Conservation (phyloP, 2,113 vertebrate species). For the Sinosuthora webbiana region DNA sequence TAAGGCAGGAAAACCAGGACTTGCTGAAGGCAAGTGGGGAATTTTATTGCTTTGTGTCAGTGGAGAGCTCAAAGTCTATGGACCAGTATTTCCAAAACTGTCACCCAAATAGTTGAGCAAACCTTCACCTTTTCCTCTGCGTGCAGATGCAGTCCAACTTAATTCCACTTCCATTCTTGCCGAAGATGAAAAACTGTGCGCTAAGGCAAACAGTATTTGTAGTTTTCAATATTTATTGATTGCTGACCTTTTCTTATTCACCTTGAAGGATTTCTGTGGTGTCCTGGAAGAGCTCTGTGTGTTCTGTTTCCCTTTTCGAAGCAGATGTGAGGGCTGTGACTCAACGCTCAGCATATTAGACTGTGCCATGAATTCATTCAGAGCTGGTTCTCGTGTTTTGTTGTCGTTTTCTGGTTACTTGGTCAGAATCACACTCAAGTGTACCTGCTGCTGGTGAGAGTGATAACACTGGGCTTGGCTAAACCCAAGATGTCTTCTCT, state of each 20-base stretch:
- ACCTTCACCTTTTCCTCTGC: background rate
- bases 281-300: background rate
- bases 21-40: background rate
- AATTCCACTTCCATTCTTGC: background rate
- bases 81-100: background rate
- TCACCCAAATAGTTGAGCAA: background rate
- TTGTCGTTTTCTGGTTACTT: background rate
- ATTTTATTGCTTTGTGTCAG: background rate
- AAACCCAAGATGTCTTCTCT: background rate
- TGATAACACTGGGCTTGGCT: background rate
- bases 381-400: background rate
- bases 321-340: background rate
- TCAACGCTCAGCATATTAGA: background rate
- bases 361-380: accelerated
- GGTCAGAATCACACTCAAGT: accelerated
- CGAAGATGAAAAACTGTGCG: background rate
- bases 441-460: accelerated
- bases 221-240: background rate
- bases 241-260: background rate
- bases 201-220: background rate
- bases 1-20: background rate
- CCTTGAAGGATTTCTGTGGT: background rate
- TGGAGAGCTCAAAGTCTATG: background rate
- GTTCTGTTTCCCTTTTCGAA: background rate
- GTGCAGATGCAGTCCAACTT: background rate